Base-by-base conservation (phyloP, 2,113 vertebrate genomes). In the Cranoglanis bouderius region DNA sequence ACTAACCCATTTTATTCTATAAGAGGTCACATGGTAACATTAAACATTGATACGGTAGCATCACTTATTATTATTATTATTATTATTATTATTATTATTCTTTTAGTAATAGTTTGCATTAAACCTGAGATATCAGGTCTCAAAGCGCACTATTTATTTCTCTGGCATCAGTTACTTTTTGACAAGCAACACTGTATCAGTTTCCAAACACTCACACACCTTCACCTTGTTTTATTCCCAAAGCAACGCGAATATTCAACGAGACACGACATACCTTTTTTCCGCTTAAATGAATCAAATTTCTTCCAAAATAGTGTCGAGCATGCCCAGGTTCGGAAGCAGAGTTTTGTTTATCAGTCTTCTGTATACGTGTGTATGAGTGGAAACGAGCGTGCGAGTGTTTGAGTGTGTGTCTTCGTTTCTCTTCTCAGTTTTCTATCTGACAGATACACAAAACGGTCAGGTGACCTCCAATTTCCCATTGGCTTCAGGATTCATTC, bases 401-500 rank as follows among this genome's bases (percentile, higher is more conserved):
- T 4, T 35, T 21, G 19, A 3, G 74, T 29, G 46, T 12, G 80
- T 38, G 24, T 40, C 72, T 49, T 59, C 89, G 59, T 80, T 82
- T 87, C 75, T 19, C 75, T 65, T 70, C 84, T 82, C 74, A 80
- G 86, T 83, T 87, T 88, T 91, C 87, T 90, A 53, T 84, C 86
- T 82, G 81, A 75, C 59, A 89, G 65, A 87, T 46, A 84, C 84
- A 84, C 82, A 88, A 29, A 75, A n/a, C 90, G 82, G 83, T 91
- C 90, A 85, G 82, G 88, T 65, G 51, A 88, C 82, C 59, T 63
- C 88, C 4, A 7, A 35, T 53, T 81, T 38, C 75, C 91, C 88
- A 95, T 96, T 95, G 95, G 95, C 0, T 90, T 13, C 40, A 4
- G 4, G 16, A 35, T 67, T 80, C 21, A 12, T n/a, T n/a, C 18